Evolutionary conservation across 2,113 vertebrate genomes (phyloP), one percentile per base, ranked within the genome.

Genomic region (Phyllostomus hastatus): DNA sequence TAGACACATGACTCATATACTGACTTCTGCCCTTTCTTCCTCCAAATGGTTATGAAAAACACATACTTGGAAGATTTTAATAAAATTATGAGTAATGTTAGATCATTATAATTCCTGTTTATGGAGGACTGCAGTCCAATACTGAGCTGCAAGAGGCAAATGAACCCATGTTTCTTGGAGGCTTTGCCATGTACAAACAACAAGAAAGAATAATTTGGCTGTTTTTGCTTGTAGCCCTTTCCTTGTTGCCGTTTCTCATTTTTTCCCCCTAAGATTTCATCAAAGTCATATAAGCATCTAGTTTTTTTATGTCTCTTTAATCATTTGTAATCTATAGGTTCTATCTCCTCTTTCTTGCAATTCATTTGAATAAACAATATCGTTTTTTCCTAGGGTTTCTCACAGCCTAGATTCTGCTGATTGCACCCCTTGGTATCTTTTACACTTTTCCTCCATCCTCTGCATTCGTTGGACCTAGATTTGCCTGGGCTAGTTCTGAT

Each of bases 11-110:
- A 96, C 88, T 97, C 93, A 95, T 48, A 54, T 61, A 15, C 57
- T 81, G 88, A 94, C 76, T 92, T 94, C 87, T 92, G 57, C 76
- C 59, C 76, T 90, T 90, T 95, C 83, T 93, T 86, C 33, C 67
- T 96, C 88, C 88, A 90, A 92, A 92, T 64, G 92, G 90, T 96
- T 95, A 96, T 88, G 81, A 96, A 96, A 97, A 97, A 94, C 90
- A 97, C 67, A 96, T 69, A 96, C 96, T 95, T 96, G 97, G 94
- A 97, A 96, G 88, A 80, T 85, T 92, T 92, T 90, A 90, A 84
- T 95, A 89, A 95, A 76, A 94, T 86, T 75, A 66, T 61, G 95
- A 95, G 52, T 84, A 93, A 95, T 85, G 84, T 94, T 92, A 94
- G 91, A 78, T 95, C 76, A 97, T 88, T 73, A 7, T 82, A 50